phyloP scores from a whole-genome alignment of 2,888 invertebrate genomes.

The Perdita meconis region DNA sequence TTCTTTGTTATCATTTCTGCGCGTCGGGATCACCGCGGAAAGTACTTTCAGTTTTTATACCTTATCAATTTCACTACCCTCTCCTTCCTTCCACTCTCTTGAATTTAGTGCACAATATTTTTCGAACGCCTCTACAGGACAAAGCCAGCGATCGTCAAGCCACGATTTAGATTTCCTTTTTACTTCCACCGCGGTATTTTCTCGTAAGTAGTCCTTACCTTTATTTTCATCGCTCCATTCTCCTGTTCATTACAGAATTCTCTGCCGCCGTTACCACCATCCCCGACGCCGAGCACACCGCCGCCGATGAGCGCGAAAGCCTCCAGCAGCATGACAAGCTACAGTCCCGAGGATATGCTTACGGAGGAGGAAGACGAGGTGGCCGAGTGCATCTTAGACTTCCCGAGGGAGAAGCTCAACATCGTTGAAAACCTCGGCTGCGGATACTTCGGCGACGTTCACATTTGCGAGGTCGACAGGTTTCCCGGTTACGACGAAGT shows the following conservation, averaged over 20 bases:
- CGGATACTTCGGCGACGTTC: constrained; percentile 91
- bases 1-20: too few relatives aligned
- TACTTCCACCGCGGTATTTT: background rate
- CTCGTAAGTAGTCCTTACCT: constrained; percentile 1
- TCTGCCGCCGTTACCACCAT: constrained; percentile 83
- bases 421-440: constrained; percentile 91
- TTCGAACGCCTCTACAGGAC: background rate
- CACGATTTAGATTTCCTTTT: background rate
- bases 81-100: too few relatives aligned
- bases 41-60: too few relatives aligned
- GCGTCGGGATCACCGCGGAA: too few relatives aligned
- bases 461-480: constrained; percentile 87
- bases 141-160: background rate
- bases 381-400: constrained; percentile 84
- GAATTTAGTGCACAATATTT: too few relatives aligned
- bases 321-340: constrained; percentile 83
- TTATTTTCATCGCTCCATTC: background rate
- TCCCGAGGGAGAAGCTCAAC: constrained; percentile 90
- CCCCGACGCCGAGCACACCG: constrained; percentile 82
- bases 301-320: constrained; percentile 82
- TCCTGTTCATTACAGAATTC: constrained; percentile 74
- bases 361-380: constrained; percentile 84
- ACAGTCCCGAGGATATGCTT: constrained; percentile 84
- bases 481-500: constrained; percentile 81
- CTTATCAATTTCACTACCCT: too few relatives aligned